Conservation (phyloP, 2,113 vertebrate species). For the Sinocyclocheilus rhinocerous region DNA sequence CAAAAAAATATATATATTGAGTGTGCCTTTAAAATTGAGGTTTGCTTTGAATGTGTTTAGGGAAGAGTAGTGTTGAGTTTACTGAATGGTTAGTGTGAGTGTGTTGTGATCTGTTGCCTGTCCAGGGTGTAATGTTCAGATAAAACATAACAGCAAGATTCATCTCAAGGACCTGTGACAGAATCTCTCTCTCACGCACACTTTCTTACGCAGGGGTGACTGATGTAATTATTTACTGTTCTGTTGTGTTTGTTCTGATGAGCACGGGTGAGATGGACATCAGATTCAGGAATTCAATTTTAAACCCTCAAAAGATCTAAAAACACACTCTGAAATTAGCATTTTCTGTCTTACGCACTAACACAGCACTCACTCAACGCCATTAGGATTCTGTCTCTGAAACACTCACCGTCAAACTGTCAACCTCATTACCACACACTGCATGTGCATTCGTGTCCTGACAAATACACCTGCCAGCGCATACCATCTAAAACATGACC, state of each 20-base stretch:
- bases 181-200: not conserved
- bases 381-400: constrained; percentile 30
- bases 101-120: not conserved
- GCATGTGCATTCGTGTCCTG: constrained; percentile 33
- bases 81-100: not conserved
- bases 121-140: constrained; percentile 8
- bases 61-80: not conserved
- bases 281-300: not conserved
- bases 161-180: too few relatives aligned
- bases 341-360: not conserved
- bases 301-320: not conserved
- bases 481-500: constrained; percentile 49
- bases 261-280: not conserved
- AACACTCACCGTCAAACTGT: constrained; percentile 11
- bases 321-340: constrained; percentile 30
- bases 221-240: constrained; percentile 9
- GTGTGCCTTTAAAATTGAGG: not conserved
- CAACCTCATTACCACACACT: constrained; percentile 43
- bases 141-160: not conserved
- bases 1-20: not conserved
- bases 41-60: not conserved
- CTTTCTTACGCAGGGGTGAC: constrained; percentile 9
- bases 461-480: constrained; percentile 22
- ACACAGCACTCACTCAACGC: not conserved
- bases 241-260: constrained; percentile 28